Conservation (phyloP, 2,888 invertebrate species). For the Ormyrus rosae region DNA sequence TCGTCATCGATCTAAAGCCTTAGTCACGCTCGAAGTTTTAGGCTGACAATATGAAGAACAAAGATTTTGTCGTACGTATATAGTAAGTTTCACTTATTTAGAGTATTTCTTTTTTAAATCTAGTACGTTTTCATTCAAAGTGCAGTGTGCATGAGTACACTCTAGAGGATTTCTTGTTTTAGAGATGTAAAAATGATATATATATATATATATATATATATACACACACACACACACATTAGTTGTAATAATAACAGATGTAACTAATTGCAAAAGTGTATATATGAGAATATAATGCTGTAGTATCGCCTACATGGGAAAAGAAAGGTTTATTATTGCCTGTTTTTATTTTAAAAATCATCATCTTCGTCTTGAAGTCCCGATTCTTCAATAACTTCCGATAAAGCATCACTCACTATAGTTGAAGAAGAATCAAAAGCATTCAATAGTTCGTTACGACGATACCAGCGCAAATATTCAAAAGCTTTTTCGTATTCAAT, state of each 20-base stretch:
- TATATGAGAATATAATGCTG: constrained; percentile 41
- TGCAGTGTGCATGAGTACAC: neutral
- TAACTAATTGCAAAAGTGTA: constrained; percentile 46
- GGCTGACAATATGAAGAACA: no score
- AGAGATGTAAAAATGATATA: constrained; percentile 23
- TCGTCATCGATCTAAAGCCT: no score
- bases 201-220: constrained; percentile 17
- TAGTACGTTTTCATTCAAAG: neutral
- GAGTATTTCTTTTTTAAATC: constrained; percentile 15
- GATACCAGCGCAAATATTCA: constrained; percentile 67
- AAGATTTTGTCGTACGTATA: neutral
- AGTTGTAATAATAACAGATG: constrained; percentile 36
- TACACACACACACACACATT: constrained; percentile 27
- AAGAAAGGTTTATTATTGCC: neutral
- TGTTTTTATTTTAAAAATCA: constrained; percentile 37
- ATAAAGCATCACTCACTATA: constrained; percentile 12
- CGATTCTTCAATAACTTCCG: constrained; percentile 29
- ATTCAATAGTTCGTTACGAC: constrained; percentile 62
- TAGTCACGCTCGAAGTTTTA: no score
- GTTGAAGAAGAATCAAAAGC: constrained; percentile 59
- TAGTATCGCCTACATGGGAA: constrained; percentile 4
- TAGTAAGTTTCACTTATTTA: neutral
- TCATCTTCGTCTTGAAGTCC: constrained; percentile 16
- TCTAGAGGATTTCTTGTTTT: constrained; percentile 16
- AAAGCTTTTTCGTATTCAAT: constrained; percentile 68